These are phyloP conservation scores for Tenthredo livida DNA, from an alignment of 2,888 invertebrate species.

Conservation along the genomic window DNA sequence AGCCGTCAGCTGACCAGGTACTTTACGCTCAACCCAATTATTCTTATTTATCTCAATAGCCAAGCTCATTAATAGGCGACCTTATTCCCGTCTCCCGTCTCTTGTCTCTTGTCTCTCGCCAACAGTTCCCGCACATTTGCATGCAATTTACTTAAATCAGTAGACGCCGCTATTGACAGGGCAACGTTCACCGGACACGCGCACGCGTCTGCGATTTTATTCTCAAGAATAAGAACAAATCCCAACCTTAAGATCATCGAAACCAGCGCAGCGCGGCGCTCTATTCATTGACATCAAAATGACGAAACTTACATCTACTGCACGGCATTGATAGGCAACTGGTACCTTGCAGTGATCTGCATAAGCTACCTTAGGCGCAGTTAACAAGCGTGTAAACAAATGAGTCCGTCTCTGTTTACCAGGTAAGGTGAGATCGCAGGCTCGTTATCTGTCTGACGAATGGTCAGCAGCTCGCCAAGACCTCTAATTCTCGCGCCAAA, in stretches of 20 bases:
- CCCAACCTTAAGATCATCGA: not conserved
- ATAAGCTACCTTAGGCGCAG: slow-evolving; percentile 34
- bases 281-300: not conserved
- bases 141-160: slow-evolving; percentile 69
- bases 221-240: not conserved
- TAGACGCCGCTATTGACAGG: slow-evolving; percentile 61
- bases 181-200: slow-evolving; percentile 45
- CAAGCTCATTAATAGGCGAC: slow-evolving; percentile 63
- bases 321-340: slow-evolving; percentile 27
- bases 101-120: slow-evolving; percentile 39
- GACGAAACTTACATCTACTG: slow-evolving; percentile 4
- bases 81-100: slow-evolving; percentile 56
- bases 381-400: slow-evolving; percentile 48
- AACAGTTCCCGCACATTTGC: slow-evolving; percentile 61
- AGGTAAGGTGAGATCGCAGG: slow-evolving; percentile 5
- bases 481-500: slow-evolving; percentile 46
- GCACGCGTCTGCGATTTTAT: slow-evolving; percentile 8
- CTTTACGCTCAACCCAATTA: slow-evolving; percentile 55
- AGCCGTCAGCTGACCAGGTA: slow-evolving; percentile 46
- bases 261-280: not conserved
- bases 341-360: slow-evolving; percentile 23
- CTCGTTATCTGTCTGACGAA: slow-evolving; percentile 45
- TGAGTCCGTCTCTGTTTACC: slow-evolving; percentile 41
- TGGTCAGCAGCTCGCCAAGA: slow-evolving; percentile 27
- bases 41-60: slow-evolving; percentile 63